Evolutionary conservation across 2,888 invertebrate species (phyloP).

Genomic region (Graphium colonna): DNA sequence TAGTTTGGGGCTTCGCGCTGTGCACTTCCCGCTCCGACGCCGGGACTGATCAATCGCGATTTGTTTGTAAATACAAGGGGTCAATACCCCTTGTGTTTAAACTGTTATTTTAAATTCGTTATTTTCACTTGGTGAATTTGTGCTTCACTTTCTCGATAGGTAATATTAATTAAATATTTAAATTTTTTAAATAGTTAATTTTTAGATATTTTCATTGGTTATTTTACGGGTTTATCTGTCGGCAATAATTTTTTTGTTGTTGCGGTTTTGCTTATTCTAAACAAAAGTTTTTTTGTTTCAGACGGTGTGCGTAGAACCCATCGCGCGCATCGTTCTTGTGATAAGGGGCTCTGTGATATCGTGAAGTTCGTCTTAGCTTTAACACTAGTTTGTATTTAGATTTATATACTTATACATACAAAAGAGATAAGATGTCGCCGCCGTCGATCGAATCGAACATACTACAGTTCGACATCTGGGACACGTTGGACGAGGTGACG

Average conservation of each 20-base stretch:
- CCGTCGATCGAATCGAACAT: constrained; percentile 55
- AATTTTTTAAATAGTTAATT: too few relatives aligned
- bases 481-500: constrained; percentile 62
- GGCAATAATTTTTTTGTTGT: not conserved
- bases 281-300: constrained; percentile 60
- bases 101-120: constrained; percentile 13
- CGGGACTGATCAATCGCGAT: constrained; percentile 35
- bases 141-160: constrained; percentile 23
- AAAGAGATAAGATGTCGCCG: constrained; percentile 60
- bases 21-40: constrained; percentile 49
- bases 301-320: constrained; percentile 73
- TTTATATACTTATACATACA: constrained; percentile 29
- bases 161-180: constrained; percentile 7
- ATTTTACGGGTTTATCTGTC: not conserved
- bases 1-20: constrained; percentile 63
- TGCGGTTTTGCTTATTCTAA: not conserved
- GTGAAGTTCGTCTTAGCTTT: constrained; percentile 79
- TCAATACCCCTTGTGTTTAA: constrained; percentile 48
- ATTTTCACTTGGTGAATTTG: constrained; percentile 22
- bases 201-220: not conserved
- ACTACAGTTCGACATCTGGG: constrained; percentile 61
- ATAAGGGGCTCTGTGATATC: constrained; percentile 79
- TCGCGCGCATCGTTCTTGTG: constrained; percentile 78
- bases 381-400: constrained; percentile 71
- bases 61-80: constrained; percentile 66